Conservation (phyloP, 2,797 vertebrate genomes). For the Acipenser transmontanus region DNA sequence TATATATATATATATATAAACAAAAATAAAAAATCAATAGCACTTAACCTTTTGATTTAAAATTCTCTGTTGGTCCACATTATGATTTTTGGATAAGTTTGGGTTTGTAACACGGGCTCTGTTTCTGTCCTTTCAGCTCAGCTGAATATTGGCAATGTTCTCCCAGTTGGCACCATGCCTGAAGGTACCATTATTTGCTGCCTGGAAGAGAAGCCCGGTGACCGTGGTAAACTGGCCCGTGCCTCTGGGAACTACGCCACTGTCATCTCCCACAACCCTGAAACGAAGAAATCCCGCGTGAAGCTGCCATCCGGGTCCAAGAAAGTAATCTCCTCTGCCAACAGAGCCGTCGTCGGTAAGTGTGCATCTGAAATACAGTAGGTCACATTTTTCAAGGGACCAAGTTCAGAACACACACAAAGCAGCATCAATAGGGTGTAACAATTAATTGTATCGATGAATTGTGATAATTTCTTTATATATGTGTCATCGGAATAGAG, state of each 20-base stretch:
- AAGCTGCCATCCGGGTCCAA: constrained; percentile 94
- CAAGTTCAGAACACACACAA: neutral
- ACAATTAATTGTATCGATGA: too few species aligned
- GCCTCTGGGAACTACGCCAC: constrained; percentile 97
- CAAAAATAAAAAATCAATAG: too few species aligned
- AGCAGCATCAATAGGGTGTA: neutral
- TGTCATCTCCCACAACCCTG: constrained; percentile 94
- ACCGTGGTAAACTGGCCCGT: constrained; percentile 90
- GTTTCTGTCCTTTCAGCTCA: constrained; percentile 64
- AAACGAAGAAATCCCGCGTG: constrained; percentile 93
- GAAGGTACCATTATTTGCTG: constrained; percentile 96
- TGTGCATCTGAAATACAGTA: neutral
- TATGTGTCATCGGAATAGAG: neutral
- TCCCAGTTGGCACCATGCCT: constrained; percentile 91
- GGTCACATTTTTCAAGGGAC: too few species aligned
- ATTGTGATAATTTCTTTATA: too few species aligned
- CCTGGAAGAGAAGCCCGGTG: constrained; percentile 92
- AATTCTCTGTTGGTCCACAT: too few species aligned
- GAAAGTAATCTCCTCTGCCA: constrained; percentile 91
- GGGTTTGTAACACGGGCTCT: too few species aligned
- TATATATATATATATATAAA: too few species aligned
- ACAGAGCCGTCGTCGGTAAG: constrained; percentile 93
- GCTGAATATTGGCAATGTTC: constrained; percentile 93
- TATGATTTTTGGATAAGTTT: too few species aligned
- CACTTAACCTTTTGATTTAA: too few species aligned